phyloP scores from a whole-genome alignment of 2,113 vertebrate species.

The Pycnonotus jocosus region DNA sequence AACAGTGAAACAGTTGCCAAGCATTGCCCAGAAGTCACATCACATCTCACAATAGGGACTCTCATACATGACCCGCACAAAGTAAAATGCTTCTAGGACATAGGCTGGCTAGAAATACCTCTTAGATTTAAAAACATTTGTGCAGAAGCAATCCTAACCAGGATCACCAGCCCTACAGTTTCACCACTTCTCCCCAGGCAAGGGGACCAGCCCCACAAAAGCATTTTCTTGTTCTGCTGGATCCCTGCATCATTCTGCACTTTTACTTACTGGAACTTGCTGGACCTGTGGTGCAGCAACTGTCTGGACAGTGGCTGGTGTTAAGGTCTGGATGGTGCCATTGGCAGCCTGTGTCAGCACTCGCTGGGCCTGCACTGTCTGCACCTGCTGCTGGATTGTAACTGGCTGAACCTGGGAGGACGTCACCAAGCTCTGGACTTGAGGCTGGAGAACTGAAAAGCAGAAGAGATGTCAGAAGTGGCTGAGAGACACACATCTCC shows the following conservation, averaged over 20 bases:
- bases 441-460: slow-evolving; percentile 88
- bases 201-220: background rate
- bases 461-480: background rate
- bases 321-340: slow-evolving; percentile 88
- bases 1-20: background rate
- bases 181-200: background rate
- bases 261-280: slow-evolving; percentile 80
- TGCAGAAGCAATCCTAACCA: background rate
- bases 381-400: slow-evolving; percentile 91
- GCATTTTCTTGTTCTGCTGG: background rate
- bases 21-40: background rate
- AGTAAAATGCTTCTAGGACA: background rate
- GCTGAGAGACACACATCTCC: background rate
- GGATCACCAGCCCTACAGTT: background rate
- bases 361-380: slow-evolving; percentile 78
- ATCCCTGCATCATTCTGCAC: rapidly evolving
- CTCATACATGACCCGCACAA: background rate
- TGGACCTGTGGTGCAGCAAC: slow-evolving; percentile 89
- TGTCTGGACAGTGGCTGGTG: slow-evolving; percentile 86
- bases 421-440: slow-evolving; percentile 90
- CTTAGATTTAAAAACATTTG: background rate
- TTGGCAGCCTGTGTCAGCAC: slow-evolving; percentile 83
- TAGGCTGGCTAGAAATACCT: background rate
- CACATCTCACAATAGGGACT: background rate
- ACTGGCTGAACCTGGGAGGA: slow-evolving; percentile 89